These are phyloP conservation scores for Thalassaphorura encarpata DNA, from an alignment of 1,140 invertebrate species.

Conservation along the genomic window DNA sequence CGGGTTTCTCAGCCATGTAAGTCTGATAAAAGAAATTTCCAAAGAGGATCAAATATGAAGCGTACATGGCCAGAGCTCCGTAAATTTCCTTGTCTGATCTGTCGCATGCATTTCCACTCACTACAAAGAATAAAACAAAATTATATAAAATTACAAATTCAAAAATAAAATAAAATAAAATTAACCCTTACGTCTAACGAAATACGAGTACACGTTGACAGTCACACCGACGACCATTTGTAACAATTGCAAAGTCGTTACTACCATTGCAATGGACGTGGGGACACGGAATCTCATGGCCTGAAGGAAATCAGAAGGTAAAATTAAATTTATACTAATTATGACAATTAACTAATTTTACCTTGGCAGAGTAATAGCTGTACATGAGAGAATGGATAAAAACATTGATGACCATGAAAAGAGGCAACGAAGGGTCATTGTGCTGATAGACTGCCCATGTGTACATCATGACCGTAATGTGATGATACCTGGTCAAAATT, in stretches of 20 bases:
- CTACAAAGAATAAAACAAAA: too few species aligned
- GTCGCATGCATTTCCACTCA: not conserved
- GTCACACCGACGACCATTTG: slow-evolving; percentile 10
- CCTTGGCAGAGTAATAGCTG: slow-evolving; percentile 12
- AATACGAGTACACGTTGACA: slow-evolving; percentile 1
- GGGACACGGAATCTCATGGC: slow-evolving; percentile 4
- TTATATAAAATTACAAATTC: too few species aligned
- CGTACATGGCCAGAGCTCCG: slow-evolving; percentile 86
- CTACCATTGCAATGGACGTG: not conserved
- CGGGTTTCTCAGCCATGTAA: slow-evolving; percentile 47
- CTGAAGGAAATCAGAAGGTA: too few species aligned
- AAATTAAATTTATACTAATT: too few species aligned
- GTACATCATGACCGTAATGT: not conserved
- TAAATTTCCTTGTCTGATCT: slow-evolving; percentile 62
- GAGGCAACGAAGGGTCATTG: not conserved
- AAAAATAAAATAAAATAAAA: too few species aligned
- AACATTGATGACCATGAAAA: slow-evolving; percentile 12
- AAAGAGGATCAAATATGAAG: slow-evolving; percentile 82
- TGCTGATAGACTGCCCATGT: not conserved
- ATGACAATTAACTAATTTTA: not conserved
- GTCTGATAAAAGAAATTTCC: slow-evolving; percentile 80
- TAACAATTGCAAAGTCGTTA: slow-evolving; percentile 8
- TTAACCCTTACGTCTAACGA: not conserved
- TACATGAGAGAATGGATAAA: slow-evolving; percentile 15
- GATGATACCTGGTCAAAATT: slow-evolving; percentile 18